Evolutionary conservation across 2,797 vertebrate species (phyloP).

Genomic region (Diplodus puntazzo): DNA sequence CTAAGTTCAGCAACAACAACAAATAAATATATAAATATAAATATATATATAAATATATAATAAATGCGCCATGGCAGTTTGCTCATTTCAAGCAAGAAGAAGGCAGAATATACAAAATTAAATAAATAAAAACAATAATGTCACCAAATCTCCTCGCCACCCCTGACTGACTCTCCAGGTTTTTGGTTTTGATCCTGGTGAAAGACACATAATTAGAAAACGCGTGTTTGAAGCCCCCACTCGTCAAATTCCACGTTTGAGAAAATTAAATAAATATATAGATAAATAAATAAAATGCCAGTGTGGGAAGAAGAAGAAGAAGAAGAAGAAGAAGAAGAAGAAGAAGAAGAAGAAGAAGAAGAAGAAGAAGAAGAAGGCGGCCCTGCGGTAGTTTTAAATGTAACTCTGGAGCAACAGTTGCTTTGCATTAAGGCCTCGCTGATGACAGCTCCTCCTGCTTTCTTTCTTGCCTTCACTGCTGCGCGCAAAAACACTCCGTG

Average conservation of each 20-base stretch:
- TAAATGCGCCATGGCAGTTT: not conserved
- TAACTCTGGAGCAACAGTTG: conserved; percentile 77
- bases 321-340: too few relatives aligned
- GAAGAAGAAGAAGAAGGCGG: too few relatives aligned
- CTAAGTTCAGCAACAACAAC: not conserved
- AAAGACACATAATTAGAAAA: conserved; percentile 5
- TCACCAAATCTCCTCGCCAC: not conserved
- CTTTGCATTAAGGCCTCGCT: conserved; percentile 68
- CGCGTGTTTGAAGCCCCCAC: conserved; percentile 2
- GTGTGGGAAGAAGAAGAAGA: not conserved
- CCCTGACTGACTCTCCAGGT: not conserved
- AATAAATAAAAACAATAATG: not conserved
- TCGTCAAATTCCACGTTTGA: conserved; percentile 9
- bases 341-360: too few relatives aligned
- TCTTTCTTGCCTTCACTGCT: conserved; percentile 30
- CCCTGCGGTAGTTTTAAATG: conserved; percentile 38
- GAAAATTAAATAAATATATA: not conserved
- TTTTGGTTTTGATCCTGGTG: conserved; percentile 18
- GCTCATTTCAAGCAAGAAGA: not conserved
- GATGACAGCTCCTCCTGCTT: conserved; percentile 54
- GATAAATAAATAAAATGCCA: conserved; percentile 12
- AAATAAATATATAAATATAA: not conserved
- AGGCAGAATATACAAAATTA: not conserved
- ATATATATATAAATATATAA: not conserved
- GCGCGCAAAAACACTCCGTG: conserved; percentile 77